Evolutionary conservation across 2,797 vertebrate species (phyloP).

Genomic region (Pyrocephalus nanus): DNA sequence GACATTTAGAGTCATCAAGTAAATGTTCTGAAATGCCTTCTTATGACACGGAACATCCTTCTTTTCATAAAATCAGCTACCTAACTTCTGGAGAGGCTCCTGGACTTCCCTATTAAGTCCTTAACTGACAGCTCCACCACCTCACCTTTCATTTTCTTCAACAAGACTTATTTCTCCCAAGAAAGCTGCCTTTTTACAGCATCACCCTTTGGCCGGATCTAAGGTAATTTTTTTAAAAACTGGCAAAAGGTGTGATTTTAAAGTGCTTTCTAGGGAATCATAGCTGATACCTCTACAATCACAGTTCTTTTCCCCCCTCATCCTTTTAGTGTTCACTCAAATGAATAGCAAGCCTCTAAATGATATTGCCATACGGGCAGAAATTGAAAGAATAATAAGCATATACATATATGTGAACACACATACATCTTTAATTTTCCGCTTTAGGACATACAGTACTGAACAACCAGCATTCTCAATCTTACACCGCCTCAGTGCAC

Average conservation of each 20-base stretch:
- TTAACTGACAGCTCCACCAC: slow-evolving; percentile 2
- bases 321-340: not conserved
- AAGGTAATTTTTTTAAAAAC: not conserved
- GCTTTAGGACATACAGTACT: not conserved
- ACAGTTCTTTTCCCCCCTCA: not conserved
- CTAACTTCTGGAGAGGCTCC: slow-evolving; percentile 51
- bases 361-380: not conserved
- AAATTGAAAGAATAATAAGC: not conserved
- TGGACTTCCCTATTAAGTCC: slow-evolving; percentile 8
- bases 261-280: not conserved
- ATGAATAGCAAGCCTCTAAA: not conserved
- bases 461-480: slow-evolving; percentile 1
- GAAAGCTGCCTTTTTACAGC: not conserved
- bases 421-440: not conserved
- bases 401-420: not conserved
- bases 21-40: not conserved
- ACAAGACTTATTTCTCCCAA: not conserved
- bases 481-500: not conserved
- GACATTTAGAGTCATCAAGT: not conserved
- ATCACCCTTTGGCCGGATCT: not conserved
- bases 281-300: not conserved
- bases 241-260: not conserved
- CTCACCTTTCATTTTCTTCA: not conserved
- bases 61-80: slow-evolving; percentile 25
- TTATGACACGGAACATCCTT: not conserved